Percentiles rank a stretch among this genome's conserved stretches.
These are phyloP conservation scores for Aplodontia rufa DNA, from an alignment of 2,113 vertebrate genomes.

Conservation along the genomic window DNA sequence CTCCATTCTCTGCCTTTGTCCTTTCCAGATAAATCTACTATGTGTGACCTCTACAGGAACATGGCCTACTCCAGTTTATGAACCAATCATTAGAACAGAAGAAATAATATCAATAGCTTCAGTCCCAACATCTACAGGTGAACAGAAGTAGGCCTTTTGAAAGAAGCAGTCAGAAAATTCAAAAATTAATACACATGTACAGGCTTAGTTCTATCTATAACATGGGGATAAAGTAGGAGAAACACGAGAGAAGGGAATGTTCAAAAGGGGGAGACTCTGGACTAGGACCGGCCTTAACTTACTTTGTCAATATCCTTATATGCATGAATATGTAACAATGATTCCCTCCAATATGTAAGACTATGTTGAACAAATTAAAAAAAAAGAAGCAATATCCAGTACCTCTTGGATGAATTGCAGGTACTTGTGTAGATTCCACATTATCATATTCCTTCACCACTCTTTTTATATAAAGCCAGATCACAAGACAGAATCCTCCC, in stretches of 20 bases:
- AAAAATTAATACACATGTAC: too few species aligned
- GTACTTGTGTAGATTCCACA: background rate
- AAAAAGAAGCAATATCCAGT: background rate
- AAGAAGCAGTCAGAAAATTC: too few species aligned
- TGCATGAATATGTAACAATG: too few species aligned
- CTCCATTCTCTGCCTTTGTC: background rate
- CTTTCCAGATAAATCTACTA: background rate
- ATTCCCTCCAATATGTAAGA: too few species aligned
- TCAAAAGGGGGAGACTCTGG: too few species aligned
- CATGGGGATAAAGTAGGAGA: too few species aligned
- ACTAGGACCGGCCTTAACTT: too few species aligned
- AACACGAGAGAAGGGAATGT: too few species aligned
- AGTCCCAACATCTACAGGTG: background rate
- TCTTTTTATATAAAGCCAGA: conserved; percentile 1
- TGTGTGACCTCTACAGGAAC: background rate
- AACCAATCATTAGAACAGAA: background rate
- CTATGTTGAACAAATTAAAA: too few species aligned
- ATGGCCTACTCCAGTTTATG: background rate
- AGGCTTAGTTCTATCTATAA: too few species aligned
- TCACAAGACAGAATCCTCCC: background rate
- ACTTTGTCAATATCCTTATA: too few species aligned
- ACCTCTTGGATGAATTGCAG: background rate
- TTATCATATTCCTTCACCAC: background rate
- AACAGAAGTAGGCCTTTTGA: background rate
- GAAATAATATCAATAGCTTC: background rate